A percentile compares a stretch with the other conserved stretches of the same genome.
These are phyloP conservation scores for Rhinoraja longicauda DNA, from an alignment of 2,797 vertebrate genomes.

Conservation along the genomic window DNA sequence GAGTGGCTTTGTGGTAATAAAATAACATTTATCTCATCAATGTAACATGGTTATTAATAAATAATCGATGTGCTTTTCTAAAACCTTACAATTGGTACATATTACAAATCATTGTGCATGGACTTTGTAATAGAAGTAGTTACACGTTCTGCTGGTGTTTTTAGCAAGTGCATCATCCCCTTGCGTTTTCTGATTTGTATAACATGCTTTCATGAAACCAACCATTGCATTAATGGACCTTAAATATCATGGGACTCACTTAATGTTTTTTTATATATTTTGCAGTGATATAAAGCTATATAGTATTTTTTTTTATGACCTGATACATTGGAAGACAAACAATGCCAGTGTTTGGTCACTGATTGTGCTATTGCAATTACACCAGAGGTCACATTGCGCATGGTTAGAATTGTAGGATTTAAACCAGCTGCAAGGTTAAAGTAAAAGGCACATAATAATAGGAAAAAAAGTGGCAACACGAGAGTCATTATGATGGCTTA, in stretches of 20 bases:
- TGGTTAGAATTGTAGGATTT: neutral
- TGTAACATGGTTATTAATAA: neutral
- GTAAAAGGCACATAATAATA: neutral
- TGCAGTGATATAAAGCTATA: neutral
- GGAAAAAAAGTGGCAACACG: neutral
- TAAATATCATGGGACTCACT: neutral
- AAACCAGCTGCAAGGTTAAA: neutral
- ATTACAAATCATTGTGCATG: neutral
- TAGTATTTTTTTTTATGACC: neutral
- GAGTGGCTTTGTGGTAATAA: neutral
- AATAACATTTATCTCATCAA: neutral
- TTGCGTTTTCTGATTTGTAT: slow-evolving; percentile 20
- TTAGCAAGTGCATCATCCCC: neutral
- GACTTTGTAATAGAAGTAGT: neutral
- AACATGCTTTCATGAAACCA: neutral
- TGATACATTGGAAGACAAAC: neutral
- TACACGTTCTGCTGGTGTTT: slow-evolving; percentile 13
- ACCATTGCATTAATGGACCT: neutral
- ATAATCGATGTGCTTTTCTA: neutral
- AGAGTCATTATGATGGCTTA: neutral
- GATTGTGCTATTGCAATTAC: neutral
- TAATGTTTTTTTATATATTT: slow-evolving; percentile 16
- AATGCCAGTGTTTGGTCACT: neutral
- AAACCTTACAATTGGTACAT: neutral
- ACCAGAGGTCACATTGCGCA: neutral